Evolutionary conservation across 1,140 invertebrate species (phyloP).

Genomic region (Contarinia nasturtii): DNA sequence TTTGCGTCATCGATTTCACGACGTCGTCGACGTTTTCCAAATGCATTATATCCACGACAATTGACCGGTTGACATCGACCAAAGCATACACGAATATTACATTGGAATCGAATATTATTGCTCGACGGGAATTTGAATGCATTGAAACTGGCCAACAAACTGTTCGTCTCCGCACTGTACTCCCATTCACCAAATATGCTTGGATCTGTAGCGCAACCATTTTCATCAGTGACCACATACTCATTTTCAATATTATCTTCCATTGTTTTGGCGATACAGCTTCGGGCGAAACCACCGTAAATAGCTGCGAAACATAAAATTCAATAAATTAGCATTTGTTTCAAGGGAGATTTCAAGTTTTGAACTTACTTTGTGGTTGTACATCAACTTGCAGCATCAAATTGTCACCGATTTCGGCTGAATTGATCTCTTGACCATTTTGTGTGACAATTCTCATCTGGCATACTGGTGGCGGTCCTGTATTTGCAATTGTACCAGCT

Average conservation of each 20-base stretch:
- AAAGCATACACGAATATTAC: conserved; percentile 88
- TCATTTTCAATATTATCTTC: conserved; percentile 77
- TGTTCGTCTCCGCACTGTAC: conserved; percentile 61
- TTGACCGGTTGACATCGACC: conserved; percentile 89
- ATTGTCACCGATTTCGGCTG: conserved; percentile 83
- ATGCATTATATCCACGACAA: conserved; percentile 77
- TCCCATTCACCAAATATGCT: conserved; percentile 88
- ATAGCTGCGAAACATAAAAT: conserved; percentile 62
- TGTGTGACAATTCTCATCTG: conserved; percentile 79
- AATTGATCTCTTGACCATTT: conserved; percentile 70
- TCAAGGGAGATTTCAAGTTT: no score
- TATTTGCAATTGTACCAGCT: conserved; percentile 85
- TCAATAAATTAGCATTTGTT: no score
- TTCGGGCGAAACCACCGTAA: conserved; percentile 83
- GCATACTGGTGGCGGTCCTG: conserved; percentile 81
- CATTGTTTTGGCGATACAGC: conserved; percentile 82
- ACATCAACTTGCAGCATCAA: conserved; percentile 81
- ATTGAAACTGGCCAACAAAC: conserved; percentile 71
- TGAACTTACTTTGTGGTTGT: conserved; percentile 62
- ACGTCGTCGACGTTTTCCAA: conserved; percentile 57
- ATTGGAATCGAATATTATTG: conserved; percentile 89
- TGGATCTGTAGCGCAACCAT: conserved; percentile 83
- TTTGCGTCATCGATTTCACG: conserved; percentile 37
- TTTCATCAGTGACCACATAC: conserved; percentile 81
- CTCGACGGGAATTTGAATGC: conserved; percentile 92